These are phyloP conservation scores for Noctua janthe DNA, from an alignment of 2,888 invertebrate genomes.

Conservation along the genomic window DNA sequence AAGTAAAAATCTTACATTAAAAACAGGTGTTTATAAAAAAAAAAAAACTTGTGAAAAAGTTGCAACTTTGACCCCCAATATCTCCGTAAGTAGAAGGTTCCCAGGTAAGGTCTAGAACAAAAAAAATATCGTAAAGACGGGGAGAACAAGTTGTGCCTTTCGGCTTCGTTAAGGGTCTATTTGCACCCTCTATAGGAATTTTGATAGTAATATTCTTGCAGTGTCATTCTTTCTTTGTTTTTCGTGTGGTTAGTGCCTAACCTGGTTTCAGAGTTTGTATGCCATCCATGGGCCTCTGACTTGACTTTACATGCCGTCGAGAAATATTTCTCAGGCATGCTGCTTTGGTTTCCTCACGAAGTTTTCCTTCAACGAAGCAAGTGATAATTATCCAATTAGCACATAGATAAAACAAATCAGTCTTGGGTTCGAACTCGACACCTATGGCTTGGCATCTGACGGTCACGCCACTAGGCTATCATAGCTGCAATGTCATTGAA, in stretches of 20 bases:
- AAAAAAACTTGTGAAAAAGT: too few relatives aligned
- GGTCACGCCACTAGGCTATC: not conserved
- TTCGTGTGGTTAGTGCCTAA: not conserved
- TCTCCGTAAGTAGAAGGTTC: too few relatives aligned
- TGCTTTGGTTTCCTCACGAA: not conserved
- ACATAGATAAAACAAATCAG: not conserved
- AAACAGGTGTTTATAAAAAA: too few relatives aligned
- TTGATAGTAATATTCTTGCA: not conserved
- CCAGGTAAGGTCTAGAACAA: too few relatives aligned
- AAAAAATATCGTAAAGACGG: too few relatives aligned
- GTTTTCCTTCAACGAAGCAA: not conserved
- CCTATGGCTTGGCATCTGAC: not conserved
- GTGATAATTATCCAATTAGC: not conserved
- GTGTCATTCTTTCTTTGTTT: not conserved
- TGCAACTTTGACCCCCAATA: too few relatives aligned
- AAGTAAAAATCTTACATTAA: too few relatives aligned
- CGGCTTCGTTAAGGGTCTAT: too few relatives aligned
- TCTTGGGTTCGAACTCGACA: not conserved
- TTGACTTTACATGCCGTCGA: not conserved
- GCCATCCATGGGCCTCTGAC: not conserved
- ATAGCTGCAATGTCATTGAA: slow-evolving; percentile 10
- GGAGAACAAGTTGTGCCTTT: too few relatives aligned
- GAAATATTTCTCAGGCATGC: not conserved
- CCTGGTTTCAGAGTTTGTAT: not conserved
- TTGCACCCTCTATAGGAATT: too few relatives aligned